These are phyloP conservation scores for Merodon equestris DNA, from an alignment of 2,888 invertebrate species.

Conservation along the genomic window DNA sequence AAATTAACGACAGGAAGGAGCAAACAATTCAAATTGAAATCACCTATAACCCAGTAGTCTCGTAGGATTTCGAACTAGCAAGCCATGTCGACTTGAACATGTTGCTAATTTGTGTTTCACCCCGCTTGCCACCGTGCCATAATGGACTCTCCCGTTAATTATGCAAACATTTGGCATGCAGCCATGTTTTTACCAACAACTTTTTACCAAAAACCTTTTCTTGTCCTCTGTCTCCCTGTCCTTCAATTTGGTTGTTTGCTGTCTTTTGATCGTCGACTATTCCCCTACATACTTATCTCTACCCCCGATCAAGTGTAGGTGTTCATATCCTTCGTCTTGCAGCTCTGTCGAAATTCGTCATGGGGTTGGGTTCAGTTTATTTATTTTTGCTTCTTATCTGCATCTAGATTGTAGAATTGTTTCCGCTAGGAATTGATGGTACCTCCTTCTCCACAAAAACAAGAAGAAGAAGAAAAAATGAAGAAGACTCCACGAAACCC, in stretches of 20 bases:
- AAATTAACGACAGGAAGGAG: conserved; percentile 57
- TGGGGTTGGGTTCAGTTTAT: too few species aligned
- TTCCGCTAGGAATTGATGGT: conserved; percentile 16
- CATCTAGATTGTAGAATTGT: conserved; percentile 56
- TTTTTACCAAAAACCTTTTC: neutral
- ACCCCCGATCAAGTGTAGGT: too few species aligned
- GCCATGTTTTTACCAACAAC: conserved; percentile 16
- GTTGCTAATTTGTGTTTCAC: neutral
- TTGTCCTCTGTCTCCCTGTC: conserved; percentile 19
- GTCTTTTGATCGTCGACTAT: too few species aligned
- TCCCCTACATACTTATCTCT: too few species aligned
- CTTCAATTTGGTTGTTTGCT: conserved; percentile 16
- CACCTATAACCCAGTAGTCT: conserved; percentile 11
- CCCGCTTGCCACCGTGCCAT: too few species aligned
- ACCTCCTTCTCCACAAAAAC: too few species aligned
- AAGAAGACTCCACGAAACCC: conserved; percentile 25
- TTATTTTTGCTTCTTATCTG: conserved; percentile 50
- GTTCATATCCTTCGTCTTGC: neutral
- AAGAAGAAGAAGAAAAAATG: conserved; percentile 4
- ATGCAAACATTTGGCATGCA: conserved; percentile 61
- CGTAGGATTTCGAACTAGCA: conserved; percentile 11
- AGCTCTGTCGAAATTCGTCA: neutral
- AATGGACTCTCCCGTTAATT: conserved; percentile 62
- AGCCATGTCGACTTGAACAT: too few species aligned
- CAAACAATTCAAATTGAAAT: conserved; percentile 60